Conservation (phyloP, 2,888 invertebrate genomes). For the Agriotes lineatus region DNA sequence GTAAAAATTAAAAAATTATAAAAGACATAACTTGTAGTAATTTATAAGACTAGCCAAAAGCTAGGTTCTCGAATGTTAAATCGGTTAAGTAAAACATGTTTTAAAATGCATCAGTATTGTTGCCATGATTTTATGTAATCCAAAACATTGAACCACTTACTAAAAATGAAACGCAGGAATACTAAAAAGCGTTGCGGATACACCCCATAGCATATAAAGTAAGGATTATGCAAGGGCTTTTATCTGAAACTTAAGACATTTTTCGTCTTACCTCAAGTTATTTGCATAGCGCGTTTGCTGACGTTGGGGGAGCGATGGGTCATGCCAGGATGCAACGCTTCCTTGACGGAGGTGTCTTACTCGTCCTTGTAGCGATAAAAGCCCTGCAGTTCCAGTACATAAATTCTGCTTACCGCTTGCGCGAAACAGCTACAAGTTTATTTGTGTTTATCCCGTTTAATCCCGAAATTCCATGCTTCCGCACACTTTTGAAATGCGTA, state of each 20-base stretch:
- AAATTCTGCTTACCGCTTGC: slow-evolving; percentile 11
- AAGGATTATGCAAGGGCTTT: slow-evolving; percentile 40
- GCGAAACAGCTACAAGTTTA: slow-evolving; percentile 29
- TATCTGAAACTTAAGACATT: slow-evolving; percentile 43
- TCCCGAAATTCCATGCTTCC: not conserved
- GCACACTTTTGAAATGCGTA: slow-evolving; percentile 2
- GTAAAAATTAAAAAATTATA: too few species aligned
- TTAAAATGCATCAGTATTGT: too few species aligned
- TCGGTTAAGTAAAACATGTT: too few species aligned
- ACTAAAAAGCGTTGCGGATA: slow-evolving; percentile 24
- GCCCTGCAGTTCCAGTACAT: slow-evolving; percentile 25
- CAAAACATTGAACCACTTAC: not conserved
- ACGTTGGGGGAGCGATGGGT: slow-evolving; percentile 29
- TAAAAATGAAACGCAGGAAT: slow-evolving; percentile 3
- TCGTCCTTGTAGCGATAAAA: slow-evolving; percentile 28
- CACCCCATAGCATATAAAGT: slow-evolving; percentile 39
- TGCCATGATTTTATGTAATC: too few species aligned
- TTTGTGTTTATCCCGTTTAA: slow-evolving; percentile 31
- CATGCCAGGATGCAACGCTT: slow-evolving; percentile 19
- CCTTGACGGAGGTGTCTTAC: slow-evolving; percentile 8
- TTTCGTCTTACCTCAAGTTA: slow-evolving; percentile 38
- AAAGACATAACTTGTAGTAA: too few species aligned
- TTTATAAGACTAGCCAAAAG: too few species aligned
- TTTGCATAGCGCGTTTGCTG: slow-evolving; percentile 37
- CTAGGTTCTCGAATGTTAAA: too few species aligned